Base-by-base conservation (phyloP, 1,140 invertebrate species). In the Luehdorfia chinensis region DNA sequence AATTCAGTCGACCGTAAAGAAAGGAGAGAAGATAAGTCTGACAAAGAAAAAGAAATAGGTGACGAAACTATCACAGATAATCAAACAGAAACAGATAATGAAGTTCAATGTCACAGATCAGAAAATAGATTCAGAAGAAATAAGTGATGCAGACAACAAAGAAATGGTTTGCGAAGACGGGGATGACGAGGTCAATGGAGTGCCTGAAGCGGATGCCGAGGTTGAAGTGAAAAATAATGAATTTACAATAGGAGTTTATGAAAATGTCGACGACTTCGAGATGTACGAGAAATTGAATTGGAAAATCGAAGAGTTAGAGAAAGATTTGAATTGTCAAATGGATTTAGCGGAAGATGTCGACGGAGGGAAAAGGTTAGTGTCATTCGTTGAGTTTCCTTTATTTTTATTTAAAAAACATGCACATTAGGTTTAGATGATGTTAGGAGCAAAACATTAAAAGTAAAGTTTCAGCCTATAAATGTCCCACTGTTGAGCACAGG, bases 281-380 rank as follows among this genome's bases (percentile, higher is more conserved):
- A 72, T 84, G 70, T 85, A 85, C 46, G 66, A 81, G 30, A 80
- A 80, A 28, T 41, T 85, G 8, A 75, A 81, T 21, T 85, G 75
- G 75, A 85, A 76, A 15, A 80, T 85, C 25, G 74, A 72, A 4
- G 59, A 76, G 34, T 52, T 85, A 55, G 81, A 85, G 43, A 47
- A 55, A 9, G 68, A 68, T n/a, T 49, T 85, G 49, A 75, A 74
- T 36, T 80, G 78, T 13, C 50, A 76, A 36, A 80, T 80, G 74
- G 81, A 85, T 52, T 47, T 85, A 12, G 81, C 81, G 15, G 81
- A 85, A 37, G 81, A 85, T 50, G 81, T 85, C 28, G 81, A 85
- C 56, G 68, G 66, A 3, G 76, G 77, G 9, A 85, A 85, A 36
- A 68, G 80, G 80, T 83, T 15, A 44, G 56, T 37, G 2, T 43